Percentiles rank a stretch among this genome's conserved stretches.
Conservation (phyloP, 2,113 vertebrate genomes). For the Stegostoma tigrinum region DNA sequence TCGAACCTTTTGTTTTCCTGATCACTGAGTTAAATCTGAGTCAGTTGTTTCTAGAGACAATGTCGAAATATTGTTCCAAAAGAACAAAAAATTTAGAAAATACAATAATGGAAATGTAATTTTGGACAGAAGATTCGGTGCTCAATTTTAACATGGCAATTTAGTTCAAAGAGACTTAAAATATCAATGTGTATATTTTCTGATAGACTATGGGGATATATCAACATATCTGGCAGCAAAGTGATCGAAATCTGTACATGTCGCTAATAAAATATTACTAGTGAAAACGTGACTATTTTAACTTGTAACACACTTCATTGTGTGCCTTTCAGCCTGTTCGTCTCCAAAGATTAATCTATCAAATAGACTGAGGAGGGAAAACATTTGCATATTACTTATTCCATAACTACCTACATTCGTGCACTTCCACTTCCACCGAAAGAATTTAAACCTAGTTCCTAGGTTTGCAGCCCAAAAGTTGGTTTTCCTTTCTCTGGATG, state of each 20-base stretch:
- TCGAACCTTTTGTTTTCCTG: background rate
- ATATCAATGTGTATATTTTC: background rate
- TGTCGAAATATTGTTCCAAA: background rate
- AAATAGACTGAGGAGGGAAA: background rate
- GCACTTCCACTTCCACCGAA: background rate
- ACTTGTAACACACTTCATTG: background rate
- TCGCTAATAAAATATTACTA: background rate
- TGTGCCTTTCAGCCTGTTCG: background rate
- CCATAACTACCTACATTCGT: background rate
- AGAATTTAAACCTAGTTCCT: background rate
- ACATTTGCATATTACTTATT: background rate
- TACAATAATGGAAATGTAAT: background rate
- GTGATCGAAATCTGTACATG: background rate
- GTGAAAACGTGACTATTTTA: background rate
- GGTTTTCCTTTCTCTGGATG: background rate
- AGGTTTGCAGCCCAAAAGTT: background rate
- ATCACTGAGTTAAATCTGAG: background rate
- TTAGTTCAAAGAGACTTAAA: background rate
- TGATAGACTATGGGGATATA: background rate
- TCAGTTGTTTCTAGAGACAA: background rate
- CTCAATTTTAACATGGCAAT: background rate
- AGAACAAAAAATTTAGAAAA: background rate
- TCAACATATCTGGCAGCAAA: background rate
- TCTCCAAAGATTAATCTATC: background rate
- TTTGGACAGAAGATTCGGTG: background rate